A percentile compares a stretch with the other conserved stretches of the same genome.
Evolutionary conservation across 2,113 vertebrate species (phyloP).

Genomic region (Aptenodytes forsteri): DNA sequence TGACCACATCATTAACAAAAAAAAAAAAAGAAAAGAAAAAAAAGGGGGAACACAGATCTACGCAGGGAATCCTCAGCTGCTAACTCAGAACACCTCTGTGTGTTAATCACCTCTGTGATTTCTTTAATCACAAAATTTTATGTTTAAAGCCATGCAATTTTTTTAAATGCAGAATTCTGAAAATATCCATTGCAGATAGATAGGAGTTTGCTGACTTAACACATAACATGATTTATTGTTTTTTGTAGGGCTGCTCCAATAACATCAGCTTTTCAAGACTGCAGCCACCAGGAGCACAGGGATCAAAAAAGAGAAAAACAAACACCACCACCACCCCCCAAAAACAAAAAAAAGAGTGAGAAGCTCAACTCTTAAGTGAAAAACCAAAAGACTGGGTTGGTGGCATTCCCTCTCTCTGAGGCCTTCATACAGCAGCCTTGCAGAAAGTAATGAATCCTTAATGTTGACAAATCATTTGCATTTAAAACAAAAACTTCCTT

Average conservation of each 20-base stretch:
- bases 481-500: background rate
- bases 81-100: background rate
- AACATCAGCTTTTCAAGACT: background rate
- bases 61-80: background rate
- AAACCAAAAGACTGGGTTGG: background rate
- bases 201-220: background rate
- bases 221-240: background rate
- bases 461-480: background rate
- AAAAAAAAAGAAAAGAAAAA: no score
- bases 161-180: background rate
- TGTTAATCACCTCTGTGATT: no score
- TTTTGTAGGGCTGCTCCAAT: background rate
- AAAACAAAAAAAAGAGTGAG: background rate
- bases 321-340: background rate
- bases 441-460: background rate
- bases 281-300: background rate
- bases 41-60: background rate
- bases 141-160: background rate
- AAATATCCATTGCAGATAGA: background rate
- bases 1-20: fast-evolving
- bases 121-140: background rate
- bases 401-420: background rate
- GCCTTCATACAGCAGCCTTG: background rate
- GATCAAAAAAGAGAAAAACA: background rate
- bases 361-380: background rate